Base-by-base conservation (phyloP, 2,113 vertebrate species). In the Lipophrys pholis region DNA sequence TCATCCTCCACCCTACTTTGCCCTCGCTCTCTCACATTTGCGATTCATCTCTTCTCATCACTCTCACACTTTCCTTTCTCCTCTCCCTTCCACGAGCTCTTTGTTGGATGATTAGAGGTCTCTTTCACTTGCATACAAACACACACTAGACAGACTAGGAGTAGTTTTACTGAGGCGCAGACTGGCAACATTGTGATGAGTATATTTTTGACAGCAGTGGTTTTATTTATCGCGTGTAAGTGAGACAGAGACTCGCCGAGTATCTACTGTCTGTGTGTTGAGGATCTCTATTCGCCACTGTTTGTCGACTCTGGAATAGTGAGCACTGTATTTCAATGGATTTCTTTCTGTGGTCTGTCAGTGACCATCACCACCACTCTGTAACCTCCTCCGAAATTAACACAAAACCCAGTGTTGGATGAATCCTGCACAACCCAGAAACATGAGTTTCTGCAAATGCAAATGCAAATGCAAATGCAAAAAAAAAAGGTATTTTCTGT, bases 31-130 rank as follows among this genome's bases (percentile, higher is more conserved):
- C 21, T 43, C 16, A 41, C 42, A 16, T 52, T 75, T 45, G 36
- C 35, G 50, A 62, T 69, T 73, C 30, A 69, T 73, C 66, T 93
- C 88, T 84, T 88, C 90, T 90, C 85, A 91, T 93, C 52, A 11
- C 43, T 64, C 59, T 70, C 59, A 36, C 35, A 1, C 93, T 94
- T 54, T 66, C 54, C 70, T 8, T 40, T 54, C 11, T 73, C 36
- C 10, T 12, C 45, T 74, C 50, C 21, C 21, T 92, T 87, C 94
- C 89, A 69, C 48, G 76, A 85, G 90, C 90, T 89, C 93, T 95
- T 95, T 96, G 94, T 96, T 90, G 87, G 90, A 91, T 93, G 92
- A 96, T 96, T 95, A 95, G 93, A 94, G 91, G 92, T 91, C 92
- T 94, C 92, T 94, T 96, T 95, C 74, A 93, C 93, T 93, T 93